Evolutionary conservation across 2,888 invertebrate genomes (phyloP), one percentile per base, ranked within the genome.

Genomic region (Imbricaverruca yamaguchii): DNA sequence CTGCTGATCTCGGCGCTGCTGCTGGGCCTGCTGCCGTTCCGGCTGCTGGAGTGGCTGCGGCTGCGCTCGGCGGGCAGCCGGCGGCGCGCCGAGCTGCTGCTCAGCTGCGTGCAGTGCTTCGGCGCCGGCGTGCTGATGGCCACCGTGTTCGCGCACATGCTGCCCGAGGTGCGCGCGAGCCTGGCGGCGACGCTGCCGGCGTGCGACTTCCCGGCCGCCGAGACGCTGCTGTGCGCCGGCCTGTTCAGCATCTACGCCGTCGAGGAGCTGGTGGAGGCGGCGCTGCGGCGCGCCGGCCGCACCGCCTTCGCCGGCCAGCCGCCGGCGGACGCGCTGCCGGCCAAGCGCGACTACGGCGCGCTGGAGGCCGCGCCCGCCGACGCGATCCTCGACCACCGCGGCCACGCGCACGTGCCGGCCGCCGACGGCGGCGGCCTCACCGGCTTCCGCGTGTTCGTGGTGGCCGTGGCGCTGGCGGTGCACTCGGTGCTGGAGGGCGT

Each of bases 381-480:
- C 2, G 7, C 10, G 55, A 4, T 23, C 21, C 12, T 8, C 13
- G 15, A 4, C 15, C 21, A 15, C 8, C 21, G 39, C 2, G 7
- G 39, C 0, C 39, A 39, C 18, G 25, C 9, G 7, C 21, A 21
- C 39, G 15, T 85, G 23, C 3, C 39, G 0, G 18, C 10, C 39
- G 55, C 21, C 21, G 23, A 6, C 23, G 8, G 15, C 0, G 82
- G 82, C 82, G 13, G 55, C 53, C 55, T 21, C 21, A 55, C 53
- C 74, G 74, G 55, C 4, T 39, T 74, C 2, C 74, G 74, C 8
- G 74, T 21, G 39, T 12, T 74, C 18, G 74, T 74, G 9, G 55
- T 95, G 81, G 93, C 95, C 0, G 83, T 89, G 23, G 90, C 90
- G 3, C 86, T 90, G 82, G 89, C 89, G 0, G 87, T 90, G 82